Base-by-base conservation (phyloP, 2,888 invertebrate species). In the Dynastes tityus region DNA sequence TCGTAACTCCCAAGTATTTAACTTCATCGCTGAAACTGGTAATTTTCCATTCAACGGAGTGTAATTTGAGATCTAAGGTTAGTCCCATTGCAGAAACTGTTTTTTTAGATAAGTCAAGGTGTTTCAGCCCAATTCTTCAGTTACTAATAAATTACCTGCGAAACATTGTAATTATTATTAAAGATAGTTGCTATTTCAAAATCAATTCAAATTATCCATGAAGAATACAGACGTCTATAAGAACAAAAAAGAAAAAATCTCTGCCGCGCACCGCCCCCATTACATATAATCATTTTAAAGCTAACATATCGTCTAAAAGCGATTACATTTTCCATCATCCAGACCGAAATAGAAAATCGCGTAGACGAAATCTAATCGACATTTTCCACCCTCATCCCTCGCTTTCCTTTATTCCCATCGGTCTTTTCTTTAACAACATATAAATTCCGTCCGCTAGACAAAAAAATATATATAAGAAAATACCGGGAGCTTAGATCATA, bases 401-500 rank as follows among this genome's bases (percentile, higher is more conserved):
- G 22, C 49, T 32, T 40, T 45, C 22, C 61, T 74, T 74, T 74
- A 55, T 61, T 27, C 61, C 49, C 45, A 74, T 74, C 73, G 73
- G n/a, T 74, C 73, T 40, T 61, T 61, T 61, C 61, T 61, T 74
- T 61, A 74, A 61, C 73, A 29, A 74, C 73, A 63, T 61, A 74
- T 74, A 74, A 74, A 74, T 74, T 61, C 73, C 73, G 45, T 74
- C 45, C 61, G 22, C 61, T 61, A 61, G 49, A 61, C 61, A 63
- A 74, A 74, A 22, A 74, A 74, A 74, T 74, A 74, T 74, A 63
- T 74, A 74, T 74, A 74, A 64, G 55, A 70, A 49, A 78, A 73
- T 71, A 51, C 61, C 78, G 61, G 55, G 53, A 22, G 78, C 78
- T 78, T 78, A 71, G 71, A 53, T 63, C 70, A 78, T 78, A 78